A percentile compares a stretch with the other conserved stretches of the same genome.
Conservation (phyloP, 2,888 invertebrate genomes). For the Eupithecia dodoneata region DNA sequence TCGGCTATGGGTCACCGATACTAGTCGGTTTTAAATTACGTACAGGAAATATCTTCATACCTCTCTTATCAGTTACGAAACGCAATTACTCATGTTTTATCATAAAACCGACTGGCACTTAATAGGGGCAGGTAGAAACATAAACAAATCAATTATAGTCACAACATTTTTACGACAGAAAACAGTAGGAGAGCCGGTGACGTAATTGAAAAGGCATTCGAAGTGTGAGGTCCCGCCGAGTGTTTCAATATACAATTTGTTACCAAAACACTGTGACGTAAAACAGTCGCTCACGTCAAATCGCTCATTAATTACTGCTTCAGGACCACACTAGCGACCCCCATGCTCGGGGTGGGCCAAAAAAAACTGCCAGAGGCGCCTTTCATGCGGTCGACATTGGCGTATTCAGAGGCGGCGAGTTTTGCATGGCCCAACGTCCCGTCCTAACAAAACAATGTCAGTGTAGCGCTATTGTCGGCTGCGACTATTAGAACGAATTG, state of each 20-base stretch:
- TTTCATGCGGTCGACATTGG: constrained; percentile 41
- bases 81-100: constrained; percentile 28
- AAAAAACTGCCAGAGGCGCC: constrained; percentile 65
- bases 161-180: constrained; percentile 27
- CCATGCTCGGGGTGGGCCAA: constrained; percentile 61
- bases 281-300: constrained; percentile 72
- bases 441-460: constrained; percentile 77
- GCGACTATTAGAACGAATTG: constrained; percentile 79
- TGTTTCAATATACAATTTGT: constrained; percentile 76
- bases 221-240: constrained; percentile 76
- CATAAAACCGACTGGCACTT: constrained; percentile 23
- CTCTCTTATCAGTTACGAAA: constrained; percentile 49
- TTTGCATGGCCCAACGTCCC: constrained; percentile 70
- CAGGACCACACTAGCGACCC: constrained; percentile 74
- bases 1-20: constrained; percentile 61
- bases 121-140: constrained; percentile 23
- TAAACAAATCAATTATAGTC: constrained; percentile 30
- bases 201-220: constrained; percentile 69
- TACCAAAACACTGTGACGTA: constrained; percentile 78
- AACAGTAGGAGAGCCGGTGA: constrained; percentile 53
- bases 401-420: constrained; percentile 57
- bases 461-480: constrained; percentile 69
- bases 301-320: constrained; percentile 75
- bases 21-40: constrained; percentile 52
- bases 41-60: constrained; percentile 65